These are phyloP conservation scores for Perizoma affinitatum DNA, from an alignment of 2,888 invertebrate species.

Conservation along the genomic window DNA sequence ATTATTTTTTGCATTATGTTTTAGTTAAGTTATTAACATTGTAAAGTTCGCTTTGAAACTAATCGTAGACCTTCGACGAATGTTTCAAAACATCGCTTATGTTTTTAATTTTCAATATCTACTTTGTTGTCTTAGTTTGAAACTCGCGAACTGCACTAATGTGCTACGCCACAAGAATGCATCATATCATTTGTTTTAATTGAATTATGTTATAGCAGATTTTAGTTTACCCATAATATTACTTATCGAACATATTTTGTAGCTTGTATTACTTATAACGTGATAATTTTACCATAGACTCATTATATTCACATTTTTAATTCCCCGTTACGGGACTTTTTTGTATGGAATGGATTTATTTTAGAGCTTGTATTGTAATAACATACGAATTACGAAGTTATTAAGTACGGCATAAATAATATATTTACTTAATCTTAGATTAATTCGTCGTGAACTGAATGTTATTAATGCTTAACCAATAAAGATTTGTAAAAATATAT, in stretches of 20 bases:
- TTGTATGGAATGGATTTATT: conserved; percentile 75
- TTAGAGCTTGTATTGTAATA: conserved; percentile 37
- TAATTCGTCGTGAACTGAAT: conserved; percentile 32
- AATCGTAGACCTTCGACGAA: conserved; percentile 23
- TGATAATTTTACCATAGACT: conserved; percentile 43
- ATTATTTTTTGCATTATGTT: conserved; percentile 53
- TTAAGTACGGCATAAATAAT: conserved; percentile 27
- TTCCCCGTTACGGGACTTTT: conserved; percentile 73
- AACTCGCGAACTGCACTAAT: conserved; percentile 63
- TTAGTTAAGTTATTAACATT: conserved; percentile 65
- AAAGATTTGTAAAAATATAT: conserved; percentile 20
- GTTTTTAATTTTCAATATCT: conserved; percentile 38
- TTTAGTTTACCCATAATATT: conserved; percentile 68
- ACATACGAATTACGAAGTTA: conserved; percentile 18
- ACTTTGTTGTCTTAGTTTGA: conserved; percentile 41
- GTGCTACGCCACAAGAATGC: conserved; percentile 81
- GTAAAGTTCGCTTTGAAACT: conserved; percentile 44
- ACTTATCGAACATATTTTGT: conserved; percentile 59
- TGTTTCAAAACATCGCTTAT: conserved; percentile 21
- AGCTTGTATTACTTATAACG: conserved; percentile 51
- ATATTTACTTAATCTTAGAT: conserved; percentile 28
- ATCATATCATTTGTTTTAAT: conserved; percentile 85
- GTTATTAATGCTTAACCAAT: conserved; percentile 31
- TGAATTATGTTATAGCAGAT: conserved; percentile 71
- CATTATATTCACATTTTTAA: conserved; percentile 55